These are phyloP conservation scores for Micoletzkya japonica DNA, from an alignment of 2,888 invertebrate genomes.

Conservation along the genomic window DNA sequence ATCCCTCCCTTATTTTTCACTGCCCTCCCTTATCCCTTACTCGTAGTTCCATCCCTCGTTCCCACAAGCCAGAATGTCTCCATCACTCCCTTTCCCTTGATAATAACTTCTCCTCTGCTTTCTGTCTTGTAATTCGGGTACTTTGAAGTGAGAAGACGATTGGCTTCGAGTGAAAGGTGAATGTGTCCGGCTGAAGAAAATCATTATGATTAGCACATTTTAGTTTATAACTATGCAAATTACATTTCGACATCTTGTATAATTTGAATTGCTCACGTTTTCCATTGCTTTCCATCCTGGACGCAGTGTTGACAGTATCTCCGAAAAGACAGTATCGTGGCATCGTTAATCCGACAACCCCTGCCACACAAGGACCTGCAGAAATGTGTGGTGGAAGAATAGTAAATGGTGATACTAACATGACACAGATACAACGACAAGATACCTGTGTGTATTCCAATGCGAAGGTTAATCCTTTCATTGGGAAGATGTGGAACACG, in stretches of 20 bases:
- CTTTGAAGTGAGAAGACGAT: conserved; percentile 19
- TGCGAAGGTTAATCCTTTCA: conserved; percentile 50
- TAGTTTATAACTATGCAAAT: neutral
- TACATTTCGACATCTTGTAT: neutral
- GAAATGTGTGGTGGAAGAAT: neutral
- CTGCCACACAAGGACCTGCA: conserved; percentile 47
- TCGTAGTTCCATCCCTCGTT: no score
- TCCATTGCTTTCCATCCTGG: conserved; percentile 58
- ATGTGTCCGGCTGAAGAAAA: conserved; percentile 32
- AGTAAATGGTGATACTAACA: neutral
- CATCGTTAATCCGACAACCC: conserved; percentile 56
- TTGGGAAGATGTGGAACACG: conserved; percentile 55
- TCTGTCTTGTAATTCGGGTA: conserved; percentile 44
- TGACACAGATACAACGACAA: neutral
- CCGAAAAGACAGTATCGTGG: conserved; percentile 57
- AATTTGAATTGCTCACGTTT: conserved; percentile 43
- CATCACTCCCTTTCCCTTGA: no score
- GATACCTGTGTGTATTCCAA: conserved; percentile 45
- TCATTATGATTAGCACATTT: neutral
- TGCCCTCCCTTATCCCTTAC: no score
- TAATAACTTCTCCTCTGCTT: conserved; percentile 52
- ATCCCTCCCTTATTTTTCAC: no score
- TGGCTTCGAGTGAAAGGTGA: conserved; percentile 31
- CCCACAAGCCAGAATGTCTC: no score
- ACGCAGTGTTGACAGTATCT: conserved; percentile 60